Evolutionary conservation across 2,797 vertebrate species (phyloP).

Genomic region (Falco naumanni): DNA sequence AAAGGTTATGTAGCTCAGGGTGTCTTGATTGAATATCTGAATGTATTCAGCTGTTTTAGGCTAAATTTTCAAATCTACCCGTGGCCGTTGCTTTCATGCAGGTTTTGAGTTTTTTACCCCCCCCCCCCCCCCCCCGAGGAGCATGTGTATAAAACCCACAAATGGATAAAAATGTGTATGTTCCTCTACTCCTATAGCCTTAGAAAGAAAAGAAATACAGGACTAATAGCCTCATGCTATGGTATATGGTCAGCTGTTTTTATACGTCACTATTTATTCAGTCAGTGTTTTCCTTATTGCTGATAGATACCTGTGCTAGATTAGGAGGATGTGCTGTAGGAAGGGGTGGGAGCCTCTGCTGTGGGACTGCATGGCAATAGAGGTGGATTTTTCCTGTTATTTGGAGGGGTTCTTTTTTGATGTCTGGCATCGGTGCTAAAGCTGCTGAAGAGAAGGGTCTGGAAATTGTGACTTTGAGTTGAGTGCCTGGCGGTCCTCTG

Average conservation of each 20-base stretch:
- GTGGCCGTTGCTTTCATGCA: background rate
- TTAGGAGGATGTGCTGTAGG: background rate
- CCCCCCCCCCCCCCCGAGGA: accelerated
- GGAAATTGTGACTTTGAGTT: background rate
- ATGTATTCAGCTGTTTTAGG: background rate
- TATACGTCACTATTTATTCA: background rate
- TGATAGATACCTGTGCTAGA: background rate
- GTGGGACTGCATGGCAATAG: background rate
- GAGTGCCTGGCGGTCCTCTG: background rate
- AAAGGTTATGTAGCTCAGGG: conserved; percentile 30
- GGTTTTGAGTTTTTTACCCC: background rate
- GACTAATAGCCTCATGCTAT: background rate
- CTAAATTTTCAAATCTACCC: background rate
- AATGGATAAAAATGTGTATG: background rate
- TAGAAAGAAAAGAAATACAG: background rate
- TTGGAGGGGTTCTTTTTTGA: background rate
- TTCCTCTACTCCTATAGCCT: background rate
- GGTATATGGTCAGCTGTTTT: background rate
- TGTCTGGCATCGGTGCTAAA: background rate
- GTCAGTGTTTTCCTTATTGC: background rate
- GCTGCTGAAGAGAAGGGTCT: background rate
- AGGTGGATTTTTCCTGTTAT: background rate
- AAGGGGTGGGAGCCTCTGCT: background rate
- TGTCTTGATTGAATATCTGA: background rate
- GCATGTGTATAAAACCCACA: conserved; percentile 1